Percentiles rank a stretch among this genome's conserved stretches.
Conservation (phyloP, 1,140 invertebrate genomes). For the Macrosteles quadrilineatus region DNA sequence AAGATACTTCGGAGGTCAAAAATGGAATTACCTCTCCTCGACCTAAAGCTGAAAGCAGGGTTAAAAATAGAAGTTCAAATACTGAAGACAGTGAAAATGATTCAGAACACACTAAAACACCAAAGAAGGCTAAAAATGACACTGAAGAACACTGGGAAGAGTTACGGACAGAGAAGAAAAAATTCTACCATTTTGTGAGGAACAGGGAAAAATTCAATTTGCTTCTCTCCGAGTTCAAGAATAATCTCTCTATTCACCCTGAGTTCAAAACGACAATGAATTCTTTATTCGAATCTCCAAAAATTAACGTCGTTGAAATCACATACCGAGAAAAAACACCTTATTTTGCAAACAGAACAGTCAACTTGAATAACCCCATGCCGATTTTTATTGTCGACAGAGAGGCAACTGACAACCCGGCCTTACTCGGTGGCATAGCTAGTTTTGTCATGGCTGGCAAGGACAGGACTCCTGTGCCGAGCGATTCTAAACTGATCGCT, state of each 20-base stretch:
- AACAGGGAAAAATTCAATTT: background rate
- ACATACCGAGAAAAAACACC: background rate
- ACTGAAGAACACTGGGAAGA: background rate
- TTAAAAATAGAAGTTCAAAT: too few relatives aligned
- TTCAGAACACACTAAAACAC: too few relatives aligned
- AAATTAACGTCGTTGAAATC: conserved; percentile 4
- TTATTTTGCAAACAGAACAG: background rate
- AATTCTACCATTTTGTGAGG: background rate
- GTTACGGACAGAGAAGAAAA: background rate
- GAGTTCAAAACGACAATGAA: background rate
- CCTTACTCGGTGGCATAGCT: background rate
- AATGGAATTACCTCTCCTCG: too few relatives aligned
- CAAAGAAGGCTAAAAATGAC: too few relatives aligned
- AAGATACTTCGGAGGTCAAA: too few relatives aligned
- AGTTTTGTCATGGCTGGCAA: background rate
- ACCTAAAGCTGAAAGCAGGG: too few relatives aligned
- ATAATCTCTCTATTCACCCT: background rate
- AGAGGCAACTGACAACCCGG: background rate
- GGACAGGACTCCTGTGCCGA: background rate
- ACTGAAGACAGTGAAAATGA: too few relatives aligned
- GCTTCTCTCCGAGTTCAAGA: background rate
- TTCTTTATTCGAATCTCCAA: background rate
- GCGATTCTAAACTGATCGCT: background rate
- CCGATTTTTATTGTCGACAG: background rate
- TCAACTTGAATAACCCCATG: conserved; percentile 7